These are phyloP conservation scores for Fringilla coelebs DNA, from an alignment of 2,797 vertebrate species.

Conservation along the genomic window DNA sequence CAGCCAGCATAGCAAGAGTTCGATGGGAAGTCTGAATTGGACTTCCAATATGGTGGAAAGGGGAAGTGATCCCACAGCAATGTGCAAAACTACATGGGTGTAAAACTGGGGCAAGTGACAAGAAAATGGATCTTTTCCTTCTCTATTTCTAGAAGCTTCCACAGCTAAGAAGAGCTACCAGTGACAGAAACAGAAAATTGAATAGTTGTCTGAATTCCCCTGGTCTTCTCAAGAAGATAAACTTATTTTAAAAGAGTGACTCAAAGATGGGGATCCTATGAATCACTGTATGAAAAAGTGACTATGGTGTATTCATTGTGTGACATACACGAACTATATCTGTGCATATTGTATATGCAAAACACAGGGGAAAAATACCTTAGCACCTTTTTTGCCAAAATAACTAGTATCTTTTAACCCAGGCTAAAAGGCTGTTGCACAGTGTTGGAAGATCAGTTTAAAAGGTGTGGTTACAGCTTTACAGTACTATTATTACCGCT, in stretches of 20 bases:
- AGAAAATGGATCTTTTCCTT: neutral
- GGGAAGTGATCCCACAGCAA: neutral
- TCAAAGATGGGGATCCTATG: neutral
- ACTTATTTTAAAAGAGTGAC: neutral
- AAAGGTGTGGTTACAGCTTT: neutral
- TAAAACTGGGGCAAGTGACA: neutral
- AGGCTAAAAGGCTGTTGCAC: neutral
- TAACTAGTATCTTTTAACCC: neutral
- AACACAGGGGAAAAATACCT: neutral
- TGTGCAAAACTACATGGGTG: neutral
- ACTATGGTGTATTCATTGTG: neutral
- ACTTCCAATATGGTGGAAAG: accelerated
- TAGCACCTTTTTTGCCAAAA: neutral
- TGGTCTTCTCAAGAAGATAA: neutral
- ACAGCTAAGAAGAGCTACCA: neutral
- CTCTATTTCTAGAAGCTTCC: neutral
- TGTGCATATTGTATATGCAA: neutral
- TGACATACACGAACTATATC: neutral
- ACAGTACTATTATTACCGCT: neutral
- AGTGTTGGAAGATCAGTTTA: neutral
- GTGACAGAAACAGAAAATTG: neutral
- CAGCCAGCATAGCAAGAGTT: no score
- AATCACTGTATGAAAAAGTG: neutral
- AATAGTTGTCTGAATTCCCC: neutral
- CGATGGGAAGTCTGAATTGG: neutral